phyloP scores from a whole-genome alignment of 2,113 vertebrate genomes.

The Garra rufa region DNA sequence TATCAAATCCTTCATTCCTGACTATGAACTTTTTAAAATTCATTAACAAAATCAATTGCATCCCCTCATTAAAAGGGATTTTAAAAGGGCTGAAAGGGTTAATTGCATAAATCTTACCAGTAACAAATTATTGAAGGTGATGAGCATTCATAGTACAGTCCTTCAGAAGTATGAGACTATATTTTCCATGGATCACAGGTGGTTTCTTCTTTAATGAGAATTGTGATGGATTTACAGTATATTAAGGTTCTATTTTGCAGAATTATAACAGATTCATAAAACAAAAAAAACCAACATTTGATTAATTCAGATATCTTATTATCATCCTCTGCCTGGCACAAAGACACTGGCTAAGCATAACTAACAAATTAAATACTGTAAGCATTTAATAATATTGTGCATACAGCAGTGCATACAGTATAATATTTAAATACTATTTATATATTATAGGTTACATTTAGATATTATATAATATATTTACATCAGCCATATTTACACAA shows the following conservation, averaged over 20 bases:
- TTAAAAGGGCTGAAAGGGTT: background rate
- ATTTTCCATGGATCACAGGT: background rate
- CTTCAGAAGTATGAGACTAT: background rate
- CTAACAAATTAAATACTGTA: background rate
- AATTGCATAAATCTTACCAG: background rate
- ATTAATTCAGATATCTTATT: background rate
- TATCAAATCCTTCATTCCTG: slow-evolving; percentile 5
- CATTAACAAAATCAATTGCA: background rate
- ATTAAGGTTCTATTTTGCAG: background rate
- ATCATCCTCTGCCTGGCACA: background rate
- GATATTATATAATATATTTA: background rate
- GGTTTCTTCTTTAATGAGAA: background rate
- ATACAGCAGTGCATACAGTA: background rate
- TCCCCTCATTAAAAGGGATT: background rate
- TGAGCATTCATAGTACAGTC: background rate
- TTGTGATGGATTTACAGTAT: background rate
- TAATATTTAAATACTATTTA: background rate
- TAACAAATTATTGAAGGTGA: background rate
- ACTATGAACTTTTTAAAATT: background rate
- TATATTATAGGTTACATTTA: background rate
- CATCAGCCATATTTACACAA: background rate
- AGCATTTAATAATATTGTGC: background rate
- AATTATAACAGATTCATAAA: too few relatives aligned
- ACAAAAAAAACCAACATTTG: background rate
- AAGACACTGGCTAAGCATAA: background rate